phyloP scores from a whole-genome alignment of 2,113 vertebrate genomes.

The Cynoglossus semilaevis region DNA sequence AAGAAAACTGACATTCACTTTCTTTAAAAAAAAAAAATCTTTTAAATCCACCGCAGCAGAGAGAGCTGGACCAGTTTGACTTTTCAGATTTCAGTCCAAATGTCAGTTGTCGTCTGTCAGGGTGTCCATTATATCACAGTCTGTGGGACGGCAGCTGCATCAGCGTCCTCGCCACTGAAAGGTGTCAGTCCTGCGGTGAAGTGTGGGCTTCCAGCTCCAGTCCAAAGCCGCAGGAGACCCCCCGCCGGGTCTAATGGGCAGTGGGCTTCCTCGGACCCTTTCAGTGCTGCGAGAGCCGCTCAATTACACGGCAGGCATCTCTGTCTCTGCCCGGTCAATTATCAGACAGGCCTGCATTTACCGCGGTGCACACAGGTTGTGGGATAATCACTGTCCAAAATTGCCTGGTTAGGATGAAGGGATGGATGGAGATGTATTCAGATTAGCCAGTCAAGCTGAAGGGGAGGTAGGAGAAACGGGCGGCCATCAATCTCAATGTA shows the following conservation, averaged over 20 bases:
- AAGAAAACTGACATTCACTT: too few relatives aligned
- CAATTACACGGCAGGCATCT: constrained; percentile 76
- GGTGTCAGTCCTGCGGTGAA: constrained; percentile 40
- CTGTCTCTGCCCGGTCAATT: constrained; percentile 75
- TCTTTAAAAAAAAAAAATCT: too few relatives aligned
- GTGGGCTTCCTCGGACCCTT: constrained; percentile 63
- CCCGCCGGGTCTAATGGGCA: constrained; percentile 71
- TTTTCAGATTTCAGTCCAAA: too few relatives aligned
- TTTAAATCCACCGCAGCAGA: too few relatives aligned
- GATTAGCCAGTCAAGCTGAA: constrained; percentile 74
- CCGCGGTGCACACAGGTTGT: constrained; percentile 61
- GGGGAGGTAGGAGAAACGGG: constrained; percentile 46
- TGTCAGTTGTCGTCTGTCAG: neutral
- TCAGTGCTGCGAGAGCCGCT: constrained; percentile 64
- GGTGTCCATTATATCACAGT: constrained; percentile 1
- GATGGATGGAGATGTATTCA: constrained; percentile 68
- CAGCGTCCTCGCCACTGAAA: constrained; percentile 26
- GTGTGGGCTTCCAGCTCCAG: constrained; percentile 43
- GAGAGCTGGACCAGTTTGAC: too few relatives aligned
- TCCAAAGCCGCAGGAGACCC: constrained; percentile 61
- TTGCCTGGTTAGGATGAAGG: constrained; percentile 60
- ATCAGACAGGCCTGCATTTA: constrained; percentile 72
- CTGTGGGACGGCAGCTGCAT: constrained; percentile 35
- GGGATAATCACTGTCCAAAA: constrained; percentile 72
- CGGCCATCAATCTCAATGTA: constrained; percentile 67